phyloP scores from a whole-genome alignment of 2,888 invertebrate species.

The Volucella inflata region DNA sequence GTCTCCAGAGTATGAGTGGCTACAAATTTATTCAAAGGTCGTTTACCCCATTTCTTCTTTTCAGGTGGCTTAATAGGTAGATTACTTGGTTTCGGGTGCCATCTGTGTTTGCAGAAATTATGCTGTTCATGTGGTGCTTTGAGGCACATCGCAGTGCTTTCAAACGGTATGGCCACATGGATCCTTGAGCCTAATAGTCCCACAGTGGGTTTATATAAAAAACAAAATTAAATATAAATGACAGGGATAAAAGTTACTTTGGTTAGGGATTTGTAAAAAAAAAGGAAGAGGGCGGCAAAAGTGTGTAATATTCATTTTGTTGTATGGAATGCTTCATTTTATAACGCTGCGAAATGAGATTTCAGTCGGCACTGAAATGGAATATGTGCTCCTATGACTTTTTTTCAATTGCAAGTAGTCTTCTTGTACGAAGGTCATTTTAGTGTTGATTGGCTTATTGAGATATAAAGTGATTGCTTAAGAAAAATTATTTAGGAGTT shows the following conservation, averaged over 20 bases:
- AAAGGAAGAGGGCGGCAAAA: conserved; percentile 4
- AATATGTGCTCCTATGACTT: too few species aligned
- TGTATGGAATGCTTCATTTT: conserved; percentile 20
- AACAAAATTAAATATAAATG: conserved; percentile 31
- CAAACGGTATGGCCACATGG: not conserved
- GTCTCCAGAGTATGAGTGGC: conserved; percentile 1
- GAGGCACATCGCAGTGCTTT: not conserved
- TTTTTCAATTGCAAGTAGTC: too few species aligned
- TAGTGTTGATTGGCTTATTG: too few species aligned
- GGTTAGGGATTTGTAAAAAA: conserved; percentile 1
- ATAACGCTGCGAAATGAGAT: conserved; percentile 23
- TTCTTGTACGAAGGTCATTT: too few species aligned
- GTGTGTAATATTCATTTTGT: conserved; percentile 40
- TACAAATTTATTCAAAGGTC: conserved; percentile 20
- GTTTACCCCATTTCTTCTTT: conserved; percentile 8
- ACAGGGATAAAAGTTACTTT: conserved; percentile 1
- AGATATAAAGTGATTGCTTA: too few species aligned
- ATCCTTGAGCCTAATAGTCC: conserved; percentile 11
- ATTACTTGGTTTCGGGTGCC: conserved; percentile 3
- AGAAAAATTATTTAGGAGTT: too few species aligned
- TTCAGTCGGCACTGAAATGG: not conserved
- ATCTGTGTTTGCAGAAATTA: conserved; percentile 16
- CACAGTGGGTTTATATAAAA: conserved; percentile 13
- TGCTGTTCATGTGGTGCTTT: not conserved
- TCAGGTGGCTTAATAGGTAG: not conserved